Percentiles rank a stretch among this genome's conserved stretches.
These are phyloP conservation scores for Crocodylus rhombifer DNA, from an alignment of 2,797 vertebrate species.

Conservation along the genomic window DNA sequence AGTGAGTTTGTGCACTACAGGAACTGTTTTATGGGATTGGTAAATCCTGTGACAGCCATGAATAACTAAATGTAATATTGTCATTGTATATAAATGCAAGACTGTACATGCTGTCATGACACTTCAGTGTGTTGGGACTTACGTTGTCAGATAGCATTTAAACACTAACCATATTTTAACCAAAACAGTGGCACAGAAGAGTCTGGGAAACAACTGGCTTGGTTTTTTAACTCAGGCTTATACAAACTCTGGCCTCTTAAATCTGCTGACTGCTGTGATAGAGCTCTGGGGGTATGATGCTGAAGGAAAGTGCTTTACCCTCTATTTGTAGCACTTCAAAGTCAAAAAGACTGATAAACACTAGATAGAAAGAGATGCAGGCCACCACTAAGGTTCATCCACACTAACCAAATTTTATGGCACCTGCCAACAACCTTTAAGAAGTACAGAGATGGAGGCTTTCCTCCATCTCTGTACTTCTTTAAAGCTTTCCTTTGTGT, in stretches of 20 bases:
- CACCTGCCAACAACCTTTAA: not conserved
- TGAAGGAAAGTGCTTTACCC: not conserved
- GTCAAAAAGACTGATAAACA: not conserved
- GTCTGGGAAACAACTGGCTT: not conserved
- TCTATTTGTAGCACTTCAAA: not conserved
- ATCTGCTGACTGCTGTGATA: fast-evolving
- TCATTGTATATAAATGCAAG: too few relatives aligned
- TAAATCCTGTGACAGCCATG: not conserved
- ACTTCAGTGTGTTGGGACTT: fast-evolving
- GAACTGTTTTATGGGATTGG: not conserved
- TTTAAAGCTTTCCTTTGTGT: not conserved
- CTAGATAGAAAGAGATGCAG: fast-evolving
- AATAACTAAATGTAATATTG: not conserved
- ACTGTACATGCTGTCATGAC: too few relatives aligned
- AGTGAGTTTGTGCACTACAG: not conserved
- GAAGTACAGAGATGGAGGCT: not conserved
- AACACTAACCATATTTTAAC: not conserved
- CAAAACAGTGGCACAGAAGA: too few relatives aligned
- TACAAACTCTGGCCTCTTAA: not conserved
- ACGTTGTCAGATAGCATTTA: fast-evolving
- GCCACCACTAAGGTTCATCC: not conserved
- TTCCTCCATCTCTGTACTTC: too few relatives aligned
- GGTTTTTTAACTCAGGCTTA: not conserved
- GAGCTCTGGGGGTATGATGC: fast-evolving
- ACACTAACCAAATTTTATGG: not conserved